Evolutionary conservation across 2,888 invertebrate species (phyloP), one percentile per base, ranked within the genome.

Genomic region (Cataglyphis rosenhaueri): DNA sequence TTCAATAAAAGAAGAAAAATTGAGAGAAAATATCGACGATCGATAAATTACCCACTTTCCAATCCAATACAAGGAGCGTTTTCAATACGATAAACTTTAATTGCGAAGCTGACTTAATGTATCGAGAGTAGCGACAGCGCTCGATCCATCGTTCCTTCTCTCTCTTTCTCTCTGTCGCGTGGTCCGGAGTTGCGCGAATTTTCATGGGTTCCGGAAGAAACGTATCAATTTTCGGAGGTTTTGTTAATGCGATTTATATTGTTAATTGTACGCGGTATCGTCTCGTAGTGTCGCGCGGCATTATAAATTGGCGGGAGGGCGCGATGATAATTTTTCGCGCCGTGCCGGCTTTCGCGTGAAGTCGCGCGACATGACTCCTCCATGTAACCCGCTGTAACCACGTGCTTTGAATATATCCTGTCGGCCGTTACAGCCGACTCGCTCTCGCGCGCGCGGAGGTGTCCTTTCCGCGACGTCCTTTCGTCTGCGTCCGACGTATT

Each of bases 361-460:
- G n/a, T 70, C 71, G 55, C 78, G 78, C 78, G 73, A 70, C 57
- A 32, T n/a, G 44, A 4, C 21, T 78, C 32, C 59, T 59, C 71
- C 78, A 79, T 79, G 78, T 70, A 78, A 70, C 44, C 44, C 71
- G 59, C 71, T 70, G 71, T 55, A 79, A 79, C 78, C 78, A 79
- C 78, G 78, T 79, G 78, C 78, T 79, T 8, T 44, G 57, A 68
- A 79, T 70, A 79, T 70, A 79, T 79, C 59, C 35, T 25, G 35
- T 79, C 71, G 71, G 25, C 32, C 76, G 76, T 76, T 66, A 65
- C 52, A 12, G 12, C 29, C 32, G 71, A 57, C 12, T 59, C 29
- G 32, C 32, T 57, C 38, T 25, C 68, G 52, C 38, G 55, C 29
- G 76, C 35, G 44, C 48, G 8, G n/a, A n/a, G 66, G 44, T 35